These are phyloP conservation scores for Paralichthys olivaceus DNA, from an alignment of 2,113 vertebrate genomes.

Conservation along the genomic window DNA sequence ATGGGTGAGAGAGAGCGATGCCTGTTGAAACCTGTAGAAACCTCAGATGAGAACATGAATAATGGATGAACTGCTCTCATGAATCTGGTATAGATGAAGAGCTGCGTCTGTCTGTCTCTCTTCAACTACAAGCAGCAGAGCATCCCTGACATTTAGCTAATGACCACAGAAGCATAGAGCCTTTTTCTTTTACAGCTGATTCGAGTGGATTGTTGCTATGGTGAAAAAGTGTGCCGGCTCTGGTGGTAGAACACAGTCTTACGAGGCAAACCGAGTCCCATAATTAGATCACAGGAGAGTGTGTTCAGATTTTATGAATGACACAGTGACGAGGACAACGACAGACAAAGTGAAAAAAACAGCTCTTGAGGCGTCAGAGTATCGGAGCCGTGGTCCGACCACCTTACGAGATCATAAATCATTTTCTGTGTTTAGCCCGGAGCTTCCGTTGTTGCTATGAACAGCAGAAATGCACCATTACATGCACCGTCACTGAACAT, in stretches of 20 bases:
- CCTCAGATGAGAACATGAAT: slow-evolving; percentile 55
- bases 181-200: slow-evolving; percentile 24
- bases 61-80: slow-evolving; percentile 55
- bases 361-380: neutral
- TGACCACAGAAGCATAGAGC: slow-evolving; percentile 34
- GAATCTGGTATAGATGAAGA: slow-evolving; percentile 22
- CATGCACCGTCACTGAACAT: neutral
- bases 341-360: neutral
- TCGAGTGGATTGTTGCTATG: slow-evolving; percentile 72
- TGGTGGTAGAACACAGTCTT: slow-evolving; percentile 56
- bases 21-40: slow-evolving; percentile 67
- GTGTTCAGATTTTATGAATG: slow-evolving; percentile 9
- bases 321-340: slow-evolving; percentile 11
- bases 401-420: slow-evolving; percentile 32
- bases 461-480: neutral
- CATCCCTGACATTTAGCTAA: slow-evolving; percentile 73
- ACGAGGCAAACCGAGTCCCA: slow-evolving; percentile 16
- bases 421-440: neutral
- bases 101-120: slow-evolving; percentile 33
- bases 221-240: slow-evolving; percentile 53
- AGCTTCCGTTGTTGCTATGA: slow-evolving; percentile 8
- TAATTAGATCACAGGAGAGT: slow-evolving; percentile 47
- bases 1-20: slow-evolving; percentile 37
- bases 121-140: slow-evolving; percentile 38
- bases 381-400: neutral